These are phyloP conservation scores for Etheostoma nigrum DNA, from an alignment of 2,797 vertebrate genomes.

Conservation along the genomic window DNA sequence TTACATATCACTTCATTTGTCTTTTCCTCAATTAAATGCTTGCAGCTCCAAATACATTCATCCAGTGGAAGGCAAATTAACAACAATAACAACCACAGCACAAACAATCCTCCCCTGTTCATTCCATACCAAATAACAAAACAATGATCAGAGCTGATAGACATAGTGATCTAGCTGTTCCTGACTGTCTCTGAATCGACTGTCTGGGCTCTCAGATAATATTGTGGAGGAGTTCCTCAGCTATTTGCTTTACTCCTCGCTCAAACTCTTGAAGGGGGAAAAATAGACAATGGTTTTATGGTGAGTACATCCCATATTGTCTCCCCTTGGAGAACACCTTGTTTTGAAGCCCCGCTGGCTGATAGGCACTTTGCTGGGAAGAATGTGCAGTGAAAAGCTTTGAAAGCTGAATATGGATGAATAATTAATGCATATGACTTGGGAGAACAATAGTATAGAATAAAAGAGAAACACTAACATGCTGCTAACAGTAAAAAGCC, in stretches of 20 bases:
- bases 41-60: slow-evolving; percentile 38
- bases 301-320: slow-evolving; percentile 73
- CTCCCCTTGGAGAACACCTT: slow-evolving; percentile 72
- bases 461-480: slow-evolving; percentile 75
- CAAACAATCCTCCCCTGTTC: slow-evolving; percentile 37
- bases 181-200: slow-evolving; percentile 45
- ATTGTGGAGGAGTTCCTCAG: slow-evolving; percentile 49
- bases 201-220: slow-evolving; percentile 54
- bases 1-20: slow-evolving; percentile 53
- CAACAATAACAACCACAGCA: slow-evolving; percentile 49
- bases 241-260: slow-evolving; percentile 53
- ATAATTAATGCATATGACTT: slow-evolving; percentile 83
- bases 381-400: slow-evolving; percentile 75
- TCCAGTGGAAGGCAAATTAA: slow-evolving; percentile 50
- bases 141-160: slow-evolving; percentile 62
- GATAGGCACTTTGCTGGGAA: slow-evolving; percentile 80
- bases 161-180: slow-evolving; percentile 41
- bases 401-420: slow-evolving; percentile 80
- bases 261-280: slow-evolving; percentile 52
- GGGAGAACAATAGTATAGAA: slow-evolving; percentile 82
- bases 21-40: slow-evolving; percentile 62
- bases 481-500: slow-evolving; percentile 71
- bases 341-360: slow-evolving; percentile 76
- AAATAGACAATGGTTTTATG: slow-evolving; percentile 63
- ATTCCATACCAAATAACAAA: slow-evolving; percentile 49